phyloP scores from a whole-genome alignment of 2,888 invertebrate species.

The Melanargia galathea region DNA sequence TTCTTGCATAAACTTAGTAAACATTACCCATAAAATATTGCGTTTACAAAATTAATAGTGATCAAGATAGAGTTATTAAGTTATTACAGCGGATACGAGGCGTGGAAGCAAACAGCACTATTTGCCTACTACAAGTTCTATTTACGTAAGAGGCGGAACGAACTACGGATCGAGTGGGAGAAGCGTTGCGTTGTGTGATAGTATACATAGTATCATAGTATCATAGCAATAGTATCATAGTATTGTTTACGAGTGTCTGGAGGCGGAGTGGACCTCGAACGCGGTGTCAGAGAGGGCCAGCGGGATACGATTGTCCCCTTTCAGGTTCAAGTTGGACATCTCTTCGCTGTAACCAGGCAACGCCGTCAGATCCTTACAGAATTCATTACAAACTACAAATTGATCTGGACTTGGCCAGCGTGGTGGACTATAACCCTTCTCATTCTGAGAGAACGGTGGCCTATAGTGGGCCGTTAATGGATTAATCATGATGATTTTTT shows the following conservation, averaged over 20 bases:
- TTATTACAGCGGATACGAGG: slow-evolving; percentile 12
- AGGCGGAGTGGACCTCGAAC: slow-evolving; percentile 79
- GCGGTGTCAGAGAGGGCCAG: slow-evolving; percentile 79
- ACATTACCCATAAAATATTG: background rate
- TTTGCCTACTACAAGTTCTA: slow-evolving; percentile 22
- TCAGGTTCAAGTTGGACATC: slow-evolving; percentile 79
- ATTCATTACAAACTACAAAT: slow-evolving; percentile 10
- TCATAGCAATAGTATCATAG: slow-evolving; percentile 50
- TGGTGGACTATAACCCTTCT: too few species aligned
- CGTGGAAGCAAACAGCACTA: slow-evolving; percentile 18
- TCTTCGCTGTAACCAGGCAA: slow-evolving; percentile 75
- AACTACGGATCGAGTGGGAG: slow-evolving; percentile 30
- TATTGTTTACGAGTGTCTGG: slow-evolving; percentile 75
- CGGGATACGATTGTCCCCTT: slow-evolving; percentile 77
- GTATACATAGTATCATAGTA: slow-evolving; percentile 47
- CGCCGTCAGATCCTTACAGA: slow-evolving; percentile 16
- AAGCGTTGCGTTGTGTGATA: slow-evolving; percentile 51
- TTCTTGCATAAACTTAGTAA: background rate
- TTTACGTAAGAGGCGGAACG: slow-evolving; percentile 31
- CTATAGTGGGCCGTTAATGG: too few species aligned
- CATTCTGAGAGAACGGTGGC: too few species aligned
- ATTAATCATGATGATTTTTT: too few species aligned
- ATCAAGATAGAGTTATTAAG: background rate
- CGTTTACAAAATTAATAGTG: background rate
- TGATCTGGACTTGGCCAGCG: too few species aligned